Percentiles rank a stretch among this genome's conserved stretches.
phyloP scores from a whole-genome alignment of 2,888 invertebrate genomes.

The Drosophila colorata region DNA sequence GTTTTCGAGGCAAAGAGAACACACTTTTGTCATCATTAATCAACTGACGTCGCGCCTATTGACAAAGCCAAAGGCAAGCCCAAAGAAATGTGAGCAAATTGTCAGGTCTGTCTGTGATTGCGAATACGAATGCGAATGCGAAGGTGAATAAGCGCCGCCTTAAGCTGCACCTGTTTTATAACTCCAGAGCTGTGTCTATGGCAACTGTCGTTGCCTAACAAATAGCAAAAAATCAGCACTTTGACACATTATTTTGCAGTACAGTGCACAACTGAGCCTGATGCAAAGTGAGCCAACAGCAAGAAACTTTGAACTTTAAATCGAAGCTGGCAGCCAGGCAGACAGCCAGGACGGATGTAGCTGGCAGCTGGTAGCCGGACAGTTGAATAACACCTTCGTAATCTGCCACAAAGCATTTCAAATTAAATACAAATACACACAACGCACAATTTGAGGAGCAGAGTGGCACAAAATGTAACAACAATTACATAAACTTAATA shows the following conservation, averaged over 20 bases:
- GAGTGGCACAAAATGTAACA: slow-evolving; percentile 48
- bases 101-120: too few species aligned
- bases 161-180: slow-evolving; percentile 29
- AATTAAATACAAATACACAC: slow-evolving; percentile 56
- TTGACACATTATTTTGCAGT: slow-evolving; percentile 76
- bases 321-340: slow-evolving; percentile 38
- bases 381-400: slow-evolving; percentile 49
- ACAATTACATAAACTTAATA: slow-evolving; percentile 80
- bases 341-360: slow-evolving; percentile 12
- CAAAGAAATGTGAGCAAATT: slow-evolving; percentile 63
- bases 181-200: slow-evolving; percentile 14
- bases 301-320: slow-evolving; percentile 54
- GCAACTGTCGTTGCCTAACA: slow-evolving; percentile 44
- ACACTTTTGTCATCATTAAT: slow-evolving; percentile 78
- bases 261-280: slow-evolving; percentile 75
- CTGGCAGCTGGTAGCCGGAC: slow-evolving; percentile 14
- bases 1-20: slow-evolving; percentile 27
- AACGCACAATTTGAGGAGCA: slow-evolving; percentile 33
- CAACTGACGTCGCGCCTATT: slow-evolving; percentile 65
- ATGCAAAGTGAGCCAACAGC: slow-evolving; percentile 52
- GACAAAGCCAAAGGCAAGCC: slow-evolving; percentile 50
- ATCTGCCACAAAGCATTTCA: slow-evolving; percentile 65
- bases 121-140: slow-evolving; percentile 12
- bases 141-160: slow-evolving; percentile 9
- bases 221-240: slow-evolving; percentile 64